Base-by-base conservation (phyloP, 1,140 invertebrate species). In the Drosophila baimaii region DNA sequence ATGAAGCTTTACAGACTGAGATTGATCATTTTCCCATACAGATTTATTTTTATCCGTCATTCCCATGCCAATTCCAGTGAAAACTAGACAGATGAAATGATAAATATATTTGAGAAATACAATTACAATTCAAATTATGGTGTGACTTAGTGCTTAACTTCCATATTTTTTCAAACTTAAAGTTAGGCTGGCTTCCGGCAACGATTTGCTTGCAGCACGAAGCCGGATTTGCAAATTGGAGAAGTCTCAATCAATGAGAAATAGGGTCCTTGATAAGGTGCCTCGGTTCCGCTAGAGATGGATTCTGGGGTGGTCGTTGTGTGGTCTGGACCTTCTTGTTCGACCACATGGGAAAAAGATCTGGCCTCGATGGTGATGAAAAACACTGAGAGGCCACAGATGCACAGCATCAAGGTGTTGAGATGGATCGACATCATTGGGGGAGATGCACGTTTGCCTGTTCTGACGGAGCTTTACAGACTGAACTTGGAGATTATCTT, bases 141-240 rank as follows among this genome's bases (percentile, higher is more conserved):
- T n/a, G n/a, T n/a, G n/a, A n/a, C n/a, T n/a, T n/a, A n/a, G n/a
- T n/a, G n/a, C n/a, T n/a, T n/a, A n/a, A n/a, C n/a, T n/a, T n/a
- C n/a, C n/a, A n/a, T n/a, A n/a, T n/a, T n/a, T n/a, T n/a, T n/a
- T n/a, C n/a, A n/a, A n/a, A n/a, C n/a, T n/a, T n/a, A n/a, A n/a
- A n/a, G 31, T 55, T 63, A 85, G 6, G 77, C 81, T 8, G 74
- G 21, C 21, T 49, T 55, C 7, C 82, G 62, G 54, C 82, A 85
- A 1, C 70, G 70, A n/a, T 84, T 76, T 25, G 39, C 82, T 9
- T 59, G 58, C 21, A 85, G 35, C 27, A 61, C 39, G 8, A 54
- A 64, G 43, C 78, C 82, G 0, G 15, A 13, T 9, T 44, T 46
- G 61, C 82, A 85, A 3, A 43, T 35, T 3, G 43, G 52, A 10